These are phyloP conservation scores for Timema podura DNA, from an alignment of 2,888 invertebrate species.

Conservation along the genomic window DNA sequence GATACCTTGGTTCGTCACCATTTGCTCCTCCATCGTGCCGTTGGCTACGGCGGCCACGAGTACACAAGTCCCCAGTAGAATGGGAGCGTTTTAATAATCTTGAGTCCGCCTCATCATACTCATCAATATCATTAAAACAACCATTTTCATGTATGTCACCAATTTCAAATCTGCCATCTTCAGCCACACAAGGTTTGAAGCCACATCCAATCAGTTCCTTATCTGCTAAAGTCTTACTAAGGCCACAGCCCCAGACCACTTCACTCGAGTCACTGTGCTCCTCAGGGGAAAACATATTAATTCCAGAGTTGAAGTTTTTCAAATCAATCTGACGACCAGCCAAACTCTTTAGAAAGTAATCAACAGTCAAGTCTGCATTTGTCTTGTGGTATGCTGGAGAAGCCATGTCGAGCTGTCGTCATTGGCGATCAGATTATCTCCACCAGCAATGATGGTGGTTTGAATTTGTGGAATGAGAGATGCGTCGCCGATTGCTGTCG, in stretches of 20 bases:
- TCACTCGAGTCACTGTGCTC: slow-evolving; percentile 35
- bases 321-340: slow-evolving; percentile 25
- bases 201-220: slow-evolving; percentile 38
- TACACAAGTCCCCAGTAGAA: slow-evolving; percentile 50
- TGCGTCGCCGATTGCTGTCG: neutral
- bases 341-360: slow-evolving; percentile 48
- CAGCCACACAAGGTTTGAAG: slow-evolving; percentile 40
- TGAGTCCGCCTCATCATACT: slow-evolving; percentile 44
- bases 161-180: slow-evolving; percentile 52
- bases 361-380: slow-evolving; percentile 50
- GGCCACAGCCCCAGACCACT: slow-evolving; percentile 30
- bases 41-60: slow-evolving; percentile 18
- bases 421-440: neutral
- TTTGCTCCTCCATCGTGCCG: slow-evolving; percentile 20
- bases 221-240: slow-evolving; percentile 32
- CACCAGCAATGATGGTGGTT: neutral
- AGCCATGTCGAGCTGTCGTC: slow-evolving; percentile 8
- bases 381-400: slow-evolving; percentile 42
- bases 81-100: slow-evolving; percentile 46
- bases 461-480: too few relatives aligned
- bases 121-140: slow-evolving; percentile 39
- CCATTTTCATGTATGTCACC: slow-evolving; percentile 53
- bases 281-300: slow-evolving; percentile 40
- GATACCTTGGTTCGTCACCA: slow-evolving; percentile 39
- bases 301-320: slow-evolving; percentile 39